Evolutionary conservation across 1,140 invertebrate genomes (phyloP), one percentile per base, ranked within the genome.

Genomic region (Colletes latitarsis): DNA sequence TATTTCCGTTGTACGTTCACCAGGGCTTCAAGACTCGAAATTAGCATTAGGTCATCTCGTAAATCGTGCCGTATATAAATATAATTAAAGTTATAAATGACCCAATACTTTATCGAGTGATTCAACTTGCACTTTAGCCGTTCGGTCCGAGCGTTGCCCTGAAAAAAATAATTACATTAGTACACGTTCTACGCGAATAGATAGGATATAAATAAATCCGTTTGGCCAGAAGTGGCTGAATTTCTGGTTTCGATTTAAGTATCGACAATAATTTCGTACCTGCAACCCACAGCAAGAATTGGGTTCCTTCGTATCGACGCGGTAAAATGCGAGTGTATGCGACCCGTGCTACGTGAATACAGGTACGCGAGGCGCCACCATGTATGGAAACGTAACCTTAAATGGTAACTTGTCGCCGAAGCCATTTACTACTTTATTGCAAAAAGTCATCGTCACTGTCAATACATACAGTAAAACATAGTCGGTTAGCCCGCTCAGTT

Each of bases 401-500:
- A 89, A 89, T 81, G 88, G 88, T 64, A 89, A 63, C 88, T 89
- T 89, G 84, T 49, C 70, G 62, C 63, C 60, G 43, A 52, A 57
- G 41, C 70, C 41, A 53, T 86, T 85, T 78, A 64, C 55, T 39
- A 81, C 19, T 72, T 85, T 68, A 52, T 63, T 58, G 41, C 15
- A 66, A 85, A 82, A 70, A 81, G 49, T 76, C 46, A 81, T 52
- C 62, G 52, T 57, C 72, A 68, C 63, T 76, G 73, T 68, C 53
- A 41, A 75, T 81, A 67, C n/a, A 58, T 67, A 68, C 46, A 30
- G 19, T 52, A 76, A 60, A 81, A 53, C 69, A 63, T 15, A 66
- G 15, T 43, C 49, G 19, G 49, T 9, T 49, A 46, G 14, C 30
- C 46, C 19, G 41, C 12, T n/a, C 58, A 8, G 46, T 64, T 73